Conservation (phyloP, 2,888 invertebrate genomes). For the Apamea anceps region DNA sequence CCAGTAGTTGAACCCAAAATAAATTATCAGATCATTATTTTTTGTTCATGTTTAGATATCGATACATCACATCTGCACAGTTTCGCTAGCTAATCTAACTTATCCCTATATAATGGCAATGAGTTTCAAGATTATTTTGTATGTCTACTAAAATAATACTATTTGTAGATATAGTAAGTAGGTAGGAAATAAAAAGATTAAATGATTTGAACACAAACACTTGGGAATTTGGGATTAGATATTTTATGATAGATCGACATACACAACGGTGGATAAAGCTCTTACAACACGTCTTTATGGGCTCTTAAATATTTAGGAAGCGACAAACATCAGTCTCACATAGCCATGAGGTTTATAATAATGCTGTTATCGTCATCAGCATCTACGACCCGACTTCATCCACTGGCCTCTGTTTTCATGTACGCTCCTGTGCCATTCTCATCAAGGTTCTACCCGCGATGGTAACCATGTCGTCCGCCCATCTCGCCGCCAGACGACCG, state of each 20-base stretch:
- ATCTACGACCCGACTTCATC: not conserved
- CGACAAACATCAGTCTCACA: not conserved
- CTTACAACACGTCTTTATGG: not conserved
- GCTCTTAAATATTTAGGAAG: not conserved
- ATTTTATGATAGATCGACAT: not conserved
- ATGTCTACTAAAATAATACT: not conserved
- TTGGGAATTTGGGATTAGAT: not conserved
- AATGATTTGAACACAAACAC: not conserved
- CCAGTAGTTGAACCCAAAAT: not conserved
- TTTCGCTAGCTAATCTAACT: not conserved
- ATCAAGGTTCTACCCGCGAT: too few relatives aligned
- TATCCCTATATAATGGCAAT: not conserved
- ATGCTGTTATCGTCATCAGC: not conserved
- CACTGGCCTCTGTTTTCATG: not conserved
- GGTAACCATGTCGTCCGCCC: not conserved
- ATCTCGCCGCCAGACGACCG: not conserved
- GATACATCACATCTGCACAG: not conserved
- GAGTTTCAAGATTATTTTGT: not conserved
- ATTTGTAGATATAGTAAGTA: not conserved
- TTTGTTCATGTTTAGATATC: not conserved
- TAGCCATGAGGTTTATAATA: not conserved
- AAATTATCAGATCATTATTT: not conserved
- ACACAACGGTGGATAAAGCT: not conserved
- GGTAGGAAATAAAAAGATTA: not conserved
- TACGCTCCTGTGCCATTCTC: too few relatives aligned